Conservation (phyloP, 2,797 vertebrate species). For the Hydrophis major region DNA sequence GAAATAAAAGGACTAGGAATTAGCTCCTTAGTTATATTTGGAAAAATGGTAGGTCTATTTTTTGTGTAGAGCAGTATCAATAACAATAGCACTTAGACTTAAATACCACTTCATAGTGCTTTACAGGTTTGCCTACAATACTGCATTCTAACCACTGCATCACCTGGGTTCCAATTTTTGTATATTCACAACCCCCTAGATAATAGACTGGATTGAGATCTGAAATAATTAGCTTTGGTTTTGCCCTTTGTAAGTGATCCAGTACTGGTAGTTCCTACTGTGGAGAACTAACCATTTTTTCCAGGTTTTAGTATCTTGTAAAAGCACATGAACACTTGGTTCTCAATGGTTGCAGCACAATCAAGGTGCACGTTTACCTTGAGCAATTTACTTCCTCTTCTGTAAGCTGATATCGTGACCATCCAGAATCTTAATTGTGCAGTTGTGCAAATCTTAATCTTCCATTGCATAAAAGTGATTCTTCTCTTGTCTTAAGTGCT, state of each 20-base stretch:
- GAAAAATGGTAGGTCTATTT: not conserved
- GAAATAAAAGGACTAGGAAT: not conserved
- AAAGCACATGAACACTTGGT: not conserved
- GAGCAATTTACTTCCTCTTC: not conserved
- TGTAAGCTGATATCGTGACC: not conserved
- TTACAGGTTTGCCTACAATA: too few relatives aligned
- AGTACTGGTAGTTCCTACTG: not conserved
- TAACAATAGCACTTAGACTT: too few relatives aligned
- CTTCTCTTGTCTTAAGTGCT: not conserved
- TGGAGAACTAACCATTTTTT: not conserved
- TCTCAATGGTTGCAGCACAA: not conserved
- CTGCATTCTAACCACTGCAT: too few relatives aligned
- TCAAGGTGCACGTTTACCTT: not conserved
- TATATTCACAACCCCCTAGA: not conserved
- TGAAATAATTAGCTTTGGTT: not conserved
- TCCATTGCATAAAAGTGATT: not conserved
- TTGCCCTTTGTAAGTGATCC: not conserved
- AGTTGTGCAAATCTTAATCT: not conserved
- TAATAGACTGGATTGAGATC: not conserved
- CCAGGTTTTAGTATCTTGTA: not conserved
- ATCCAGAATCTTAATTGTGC: not conserved
- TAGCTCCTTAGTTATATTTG: not conserved
- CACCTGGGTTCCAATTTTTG: too few relatives aligned
- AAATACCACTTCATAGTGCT: too few relatives aligned
- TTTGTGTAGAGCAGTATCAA: not conserved